Conservation (phyloP, 1,140 invertebrate genomes). For the Drosophila sproati region DNA sequence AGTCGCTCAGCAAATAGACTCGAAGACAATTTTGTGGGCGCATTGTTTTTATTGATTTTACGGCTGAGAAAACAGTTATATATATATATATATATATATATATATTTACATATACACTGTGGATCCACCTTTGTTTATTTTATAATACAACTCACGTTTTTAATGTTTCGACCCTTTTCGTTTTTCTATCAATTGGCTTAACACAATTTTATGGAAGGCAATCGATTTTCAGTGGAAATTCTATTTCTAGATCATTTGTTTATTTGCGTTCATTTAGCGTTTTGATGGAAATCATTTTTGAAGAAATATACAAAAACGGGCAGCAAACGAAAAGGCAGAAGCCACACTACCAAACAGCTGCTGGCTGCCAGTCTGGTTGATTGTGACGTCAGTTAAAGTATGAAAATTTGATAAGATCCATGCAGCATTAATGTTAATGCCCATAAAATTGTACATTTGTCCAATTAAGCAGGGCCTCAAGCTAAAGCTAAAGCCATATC, state of each 20-base stretch:
- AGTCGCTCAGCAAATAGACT: constrained; percentile 18
- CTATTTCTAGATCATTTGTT: constrained; percentile 42
- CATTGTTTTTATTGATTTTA: constrained; percentile 57
- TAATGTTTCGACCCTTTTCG: constrained; percentile 28
- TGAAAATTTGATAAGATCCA: constrained; percentile 24
- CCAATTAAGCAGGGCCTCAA: constrained; percentile 54
- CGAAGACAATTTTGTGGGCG: constrained; percentile 44
- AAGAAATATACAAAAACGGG: constrained; percentile 43
- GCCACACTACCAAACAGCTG: constrained; percentile 24
- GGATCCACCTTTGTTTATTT: constrained; percentile 47
- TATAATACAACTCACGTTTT: constrained; percentile 59
- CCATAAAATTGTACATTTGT: constrained; percentile 11
- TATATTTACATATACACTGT: constrained; percentile 27
- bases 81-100: not conserved
- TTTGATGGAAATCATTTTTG: constrained; percentile 62
- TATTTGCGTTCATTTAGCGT: constrained; percentile 51
- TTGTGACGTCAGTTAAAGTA: constrained; percentile 55
- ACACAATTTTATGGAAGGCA: constrained; percentile 24
- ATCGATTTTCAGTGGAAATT: constrained; percentile 42
- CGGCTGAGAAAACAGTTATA: not conserved
- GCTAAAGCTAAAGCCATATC: constrained; percentile 55
- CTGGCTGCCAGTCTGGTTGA: constrained; percentile 26
- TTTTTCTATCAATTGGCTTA: constrained; percentile 41
- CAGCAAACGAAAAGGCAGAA: constrained; percentile 18
- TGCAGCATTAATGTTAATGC: constrained; percentile 25